Base-by-base conservation (phyloP, 1,140 invertebrate genomes). In the Drosophila equinoxialis region DNA sequence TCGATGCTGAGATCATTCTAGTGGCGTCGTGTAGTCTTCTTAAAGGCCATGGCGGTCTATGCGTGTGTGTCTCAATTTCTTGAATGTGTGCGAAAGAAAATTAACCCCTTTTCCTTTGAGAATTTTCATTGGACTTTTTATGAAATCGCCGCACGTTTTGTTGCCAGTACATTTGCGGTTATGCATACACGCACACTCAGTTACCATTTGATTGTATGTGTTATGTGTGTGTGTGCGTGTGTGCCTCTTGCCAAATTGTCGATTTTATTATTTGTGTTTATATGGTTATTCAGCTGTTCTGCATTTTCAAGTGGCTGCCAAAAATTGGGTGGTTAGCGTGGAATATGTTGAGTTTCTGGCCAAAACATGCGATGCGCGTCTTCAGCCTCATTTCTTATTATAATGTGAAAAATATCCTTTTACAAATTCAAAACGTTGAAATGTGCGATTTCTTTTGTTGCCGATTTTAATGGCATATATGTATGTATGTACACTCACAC, bases 241-340 rank as follows among this genome's bases (percentile, higher is more conserved):
- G 80, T 69, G 85, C 70, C 75, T 87, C 79, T 89, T 89, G 81
- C 89, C 72, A 81, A 90, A 90, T 89, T 90, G 89, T 91, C 89
- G 79, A 89, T 90, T 90, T 90, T 90, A 91, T 90, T 90, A 90
- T 90, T 90, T 90, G 89, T 90, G 89, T 91, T 90, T 90, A 90
- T 90, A 91, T 85, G 87, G 82, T 91, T 89, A 84, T 89, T 85
- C 89, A 91, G 89, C 89, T 90, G 89, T 83, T 90, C 89, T 90
- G 89, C 89, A 91, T 90, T 91, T 84, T 79, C 79, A 90, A 90
- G 84, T 81, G 76, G 67, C 63, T 66, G 66, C 63, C 61, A 45
- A 41, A 17, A 54, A 20, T 41, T 48, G 42, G 10, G 2, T 41
- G 41, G 23, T 13, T 20, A 39, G 54, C 48, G 30, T 30, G 33